A percentile compares a stretch with the other conserved stretches of the same genome.
Conservation (phyloP, 2,888 invertebrate species). For the Scaptomyza tumidula region DNA sequence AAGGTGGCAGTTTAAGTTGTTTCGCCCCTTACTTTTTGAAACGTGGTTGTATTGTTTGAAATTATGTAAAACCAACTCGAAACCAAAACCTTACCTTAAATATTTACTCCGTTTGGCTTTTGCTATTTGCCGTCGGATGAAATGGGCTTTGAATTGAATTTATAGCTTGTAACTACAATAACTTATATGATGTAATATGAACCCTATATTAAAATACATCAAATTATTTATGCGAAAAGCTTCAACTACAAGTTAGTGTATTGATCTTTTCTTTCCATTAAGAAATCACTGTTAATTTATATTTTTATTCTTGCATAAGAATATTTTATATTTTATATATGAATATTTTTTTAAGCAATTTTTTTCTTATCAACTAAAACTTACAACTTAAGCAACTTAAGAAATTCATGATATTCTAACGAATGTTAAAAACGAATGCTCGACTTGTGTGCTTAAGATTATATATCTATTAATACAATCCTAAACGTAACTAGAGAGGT, state of each 20-base stretch:
- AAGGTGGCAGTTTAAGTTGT: slow-evolving; percentile 11
- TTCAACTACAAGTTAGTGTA: no score
- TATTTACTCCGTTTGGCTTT: slow-evolving; percentile 3
- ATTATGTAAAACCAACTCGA: slow-evolving; percentile 1
- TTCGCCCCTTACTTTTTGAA: slow-evolving; percentile 35
- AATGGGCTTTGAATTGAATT: background rate
- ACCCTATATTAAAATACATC: no score
- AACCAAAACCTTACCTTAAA: background rate
- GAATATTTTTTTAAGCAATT: slow-evolving; percentile 57
- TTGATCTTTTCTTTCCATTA: background rate
- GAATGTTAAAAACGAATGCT: slow-evolving; percentile 41
- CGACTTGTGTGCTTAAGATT: slow-evolving; percentile 49
- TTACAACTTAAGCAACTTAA: slow-evolving; percentile 47
- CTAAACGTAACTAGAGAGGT: slow-evolving; percentile 38
- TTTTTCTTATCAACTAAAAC: slow-evolving; percentile 49
- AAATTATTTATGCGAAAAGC: background rate
- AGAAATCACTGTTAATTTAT: slow-evolving; percentile 17
- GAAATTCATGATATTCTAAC: slow-evolving; percentile 8
- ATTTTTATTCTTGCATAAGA: slow-evolving; percentile 65
- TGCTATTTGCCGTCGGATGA: background rate
- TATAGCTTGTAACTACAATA: background rate
- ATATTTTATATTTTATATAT: slow-evolving; percentile 77
- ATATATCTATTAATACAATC: slow-evolving; percentile 54
- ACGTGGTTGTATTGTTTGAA: background rate
- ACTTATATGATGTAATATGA: background rate